Evolutionary conservation across 2,797 vertebrate species (phyloP), one percentile per base, ranked within the genome.

Genomic region (Periparus ater): DNA sequence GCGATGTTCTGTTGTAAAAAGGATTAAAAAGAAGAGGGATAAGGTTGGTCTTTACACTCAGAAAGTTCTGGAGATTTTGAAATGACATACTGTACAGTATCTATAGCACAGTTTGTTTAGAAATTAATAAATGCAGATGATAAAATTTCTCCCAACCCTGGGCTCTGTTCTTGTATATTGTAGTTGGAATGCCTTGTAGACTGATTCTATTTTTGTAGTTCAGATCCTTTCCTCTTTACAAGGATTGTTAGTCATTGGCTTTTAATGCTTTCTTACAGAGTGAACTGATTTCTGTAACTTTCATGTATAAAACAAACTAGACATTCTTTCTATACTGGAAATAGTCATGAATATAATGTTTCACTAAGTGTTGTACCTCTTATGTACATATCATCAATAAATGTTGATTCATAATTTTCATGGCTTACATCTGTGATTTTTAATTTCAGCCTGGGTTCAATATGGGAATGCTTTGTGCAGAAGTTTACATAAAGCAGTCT

Each of bases 321-420:
- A 96, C 91, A 96, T 97, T 96, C 97, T 98, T 98, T 98, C 95
- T 97, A 96, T 97, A 96, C 96, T 97, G 97, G 96, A 98, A 97
- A 93, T 97, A 97, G 97, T 91, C 8, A 51, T 96, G 90, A 97
- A 96, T 97, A 91, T 95, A 98, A 98, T 98, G 98, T 99, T 98
- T 99, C 98, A 98, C 98, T 98, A 98, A 98, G 97, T 99, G 98
- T 99, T 99, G 98, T 99, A 99, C 98, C 98, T 98, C 98, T 98
- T 98, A 97, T 99, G 99, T 99, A 99, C 98, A 99, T 99, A 99
- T 98, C 94, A 96, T 97, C 98, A 99, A 99, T 99, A 99, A 99
- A 99, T 98, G 98, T 99, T 98, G 96, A 98, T 99, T 99, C 98
- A 98, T 98, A 98, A 99, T 98, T 98, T 98, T 98, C 95, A 91